phyloP scores from a whole-genome alignment of 2,113 vertebrate genomes.

The Halcyon senegalensis region DNA sequence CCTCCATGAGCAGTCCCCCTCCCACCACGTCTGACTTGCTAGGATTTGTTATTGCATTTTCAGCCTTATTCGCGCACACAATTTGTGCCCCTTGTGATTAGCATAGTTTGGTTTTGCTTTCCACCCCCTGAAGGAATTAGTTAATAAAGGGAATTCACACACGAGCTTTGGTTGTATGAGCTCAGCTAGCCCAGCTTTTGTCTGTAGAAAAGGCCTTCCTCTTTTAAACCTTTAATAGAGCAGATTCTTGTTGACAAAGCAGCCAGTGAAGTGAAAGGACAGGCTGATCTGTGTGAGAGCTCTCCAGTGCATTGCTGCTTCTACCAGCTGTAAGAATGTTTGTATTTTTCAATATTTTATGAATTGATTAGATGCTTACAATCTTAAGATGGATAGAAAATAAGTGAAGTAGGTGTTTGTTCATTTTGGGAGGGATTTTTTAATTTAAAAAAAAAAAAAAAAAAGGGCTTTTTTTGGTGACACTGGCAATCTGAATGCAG shows the following conservation, averaged over 20 bases:
- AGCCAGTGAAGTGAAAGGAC: background rate
- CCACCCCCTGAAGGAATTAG: background rate
- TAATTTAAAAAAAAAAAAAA: no score
- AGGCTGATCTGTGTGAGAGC: background rate
- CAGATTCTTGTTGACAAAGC: conserved; percentile 10
- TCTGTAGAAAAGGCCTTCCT: background rate
- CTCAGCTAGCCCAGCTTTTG: background rate
- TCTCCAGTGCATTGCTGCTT: background rate
- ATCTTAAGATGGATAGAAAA: background rate
- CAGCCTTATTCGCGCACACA: rapidly evolving
- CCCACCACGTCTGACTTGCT: background rate
- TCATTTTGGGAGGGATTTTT: background rate
- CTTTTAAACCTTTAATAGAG: background rate
- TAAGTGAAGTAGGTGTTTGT: background rate
- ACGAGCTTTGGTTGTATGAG: background rate
- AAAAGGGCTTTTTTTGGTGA: background rate
- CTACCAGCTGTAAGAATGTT: background rate
- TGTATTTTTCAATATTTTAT: background rate
- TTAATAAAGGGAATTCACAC: background rate
- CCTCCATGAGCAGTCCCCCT: background rate
- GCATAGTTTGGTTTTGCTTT: conserved; percentile 3
- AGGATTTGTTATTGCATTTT: background rate
- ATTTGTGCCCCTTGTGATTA: background rate
- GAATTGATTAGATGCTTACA: background rate
- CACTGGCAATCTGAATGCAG: background rate